Evolutionary conservation across 2,113 vertebrate genomes (phyloP), one percentile per base, ranked within the genome.

Genomic region (Macaca mulatta): DNA sequence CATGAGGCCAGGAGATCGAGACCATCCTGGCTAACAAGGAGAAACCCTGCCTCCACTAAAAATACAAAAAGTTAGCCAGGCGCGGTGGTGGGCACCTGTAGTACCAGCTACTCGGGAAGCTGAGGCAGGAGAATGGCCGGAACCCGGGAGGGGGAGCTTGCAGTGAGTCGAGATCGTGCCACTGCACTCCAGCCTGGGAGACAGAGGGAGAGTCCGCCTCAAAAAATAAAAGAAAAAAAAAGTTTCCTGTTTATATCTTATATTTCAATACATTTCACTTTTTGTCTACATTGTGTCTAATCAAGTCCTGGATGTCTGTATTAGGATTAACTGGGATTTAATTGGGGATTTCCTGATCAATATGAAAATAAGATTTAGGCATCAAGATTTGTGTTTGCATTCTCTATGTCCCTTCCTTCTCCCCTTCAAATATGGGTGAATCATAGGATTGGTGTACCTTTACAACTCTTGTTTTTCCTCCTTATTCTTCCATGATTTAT

Each of bases 351-450:
- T 84, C n/a, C 69, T 27, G 32, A 35, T 74, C 8, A 48, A 4
- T 48, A 80, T 4, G 7, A 91, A 81, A 67, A 22, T 48, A n/a
- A 78, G 43, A 88, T 77, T 16, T 55, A 17, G 17, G 48, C 40
- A 70, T 35, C 1, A 0, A 4, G 6, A 32, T 23, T 20, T 88
- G 17, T 85, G 32, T 75, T 45, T 90, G 32, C 22, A 16, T 27
- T 48, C 3, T 79, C 6, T 8, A 2, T 11, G 40, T 3, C 1
- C 1, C 32, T 40, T 16, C 6, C 0, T 6, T 88, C 17, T 5
- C 25, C 12, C 55, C 40, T 95, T 93, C 35, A 74, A 30, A 45
- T 69, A 11, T 0, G 1, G 6, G 8, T 38, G 2, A 50, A 14
- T 70, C 18, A 52, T 9, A 40, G 4, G 8, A 50, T 59, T 82